Conservation (phyloP, 2,797 vertebrate species). For the Epinephelus malabaricus region DNA sequence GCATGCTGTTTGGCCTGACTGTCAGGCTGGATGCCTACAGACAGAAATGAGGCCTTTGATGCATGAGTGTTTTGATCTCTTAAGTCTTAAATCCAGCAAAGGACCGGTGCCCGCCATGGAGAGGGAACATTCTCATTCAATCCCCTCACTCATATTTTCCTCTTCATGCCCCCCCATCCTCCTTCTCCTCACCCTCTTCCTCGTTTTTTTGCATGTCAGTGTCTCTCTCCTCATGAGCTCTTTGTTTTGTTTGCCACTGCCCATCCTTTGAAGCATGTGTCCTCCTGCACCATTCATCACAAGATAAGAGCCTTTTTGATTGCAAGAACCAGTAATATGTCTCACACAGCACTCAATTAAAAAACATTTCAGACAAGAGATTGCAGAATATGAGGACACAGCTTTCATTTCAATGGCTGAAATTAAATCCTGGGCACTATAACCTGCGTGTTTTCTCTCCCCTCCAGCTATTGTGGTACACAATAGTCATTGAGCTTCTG, state of each 20-base stretch:
- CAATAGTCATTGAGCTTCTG: constrained; percentile 15
- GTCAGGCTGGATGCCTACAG: constrained; percentile 67
- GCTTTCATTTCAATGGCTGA: constrained; percentile 50
- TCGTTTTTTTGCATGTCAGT: constrained; percentile 19
- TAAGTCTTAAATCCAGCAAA: constrained; percentile 76
- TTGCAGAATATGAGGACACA: constrained; percentile 13
- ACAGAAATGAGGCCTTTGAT: constrained; percentile 78
- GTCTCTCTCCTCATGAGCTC: constrained; percentile 28
- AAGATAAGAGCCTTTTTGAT: constrained; percentile 66
- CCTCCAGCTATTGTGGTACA: constrained; percentile 2
- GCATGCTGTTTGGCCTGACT: constrained; percentile 33
- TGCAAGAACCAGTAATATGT: constrained; percentile 47
- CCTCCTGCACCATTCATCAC: constrained; percentile 63
- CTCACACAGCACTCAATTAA: constrained; percentile 57
- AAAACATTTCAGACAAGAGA: constrained; percentile 51
- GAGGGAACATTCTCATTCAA: constrained; percentile 67
- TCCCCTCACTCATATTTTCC: constrained; percentile 56
- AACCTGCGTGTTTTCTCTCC: constrained; percentile 22
- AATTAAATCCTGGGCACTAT: constrained; percentile 48
- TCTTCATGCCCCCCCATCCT: constrained; percentile 5
- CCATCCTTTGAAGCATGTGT: constrained; percentile 64
- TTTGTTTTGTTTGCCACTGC: constrained; percentile 50
- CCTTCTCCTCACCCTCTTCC: not conserved
- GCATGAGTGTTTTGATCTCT: constrained; percentile 78
- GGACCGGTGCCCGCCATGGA: constrained; percentile 63